Evolutionary conservation across 2,888 invertebrate species (phyloP).

Genomic region (Limnephilus lunatus): DNA sequence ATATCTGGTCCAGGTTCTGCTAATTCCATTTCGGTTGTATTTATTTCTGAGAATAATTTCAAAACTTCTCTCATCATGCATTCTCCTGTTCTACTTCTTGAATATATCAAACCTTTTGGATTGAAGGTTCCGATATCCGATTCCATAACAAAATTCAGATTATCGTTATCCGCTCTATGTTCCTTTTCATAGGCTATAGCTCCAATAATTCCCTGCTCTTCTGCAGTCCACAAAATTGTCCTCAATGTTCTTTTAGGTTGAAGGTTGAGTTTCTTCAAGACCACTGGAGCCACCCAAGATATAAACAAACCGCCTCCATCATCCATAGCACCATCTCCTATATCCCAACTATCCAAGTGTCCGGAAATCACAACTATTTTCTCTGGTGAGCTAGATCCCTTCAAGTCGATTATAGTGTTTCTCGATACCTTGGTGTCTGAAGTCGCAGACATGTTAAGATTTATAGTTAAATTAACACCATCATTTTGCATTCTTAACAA

Average conservation of each 20-base stretch:
- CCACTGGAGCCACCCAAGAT: constrained; percentile 81
- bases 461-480: constrained; percentile 70
- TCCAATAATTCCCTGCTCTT: constrained; percentile 82
- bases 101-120: constrained; percentile 80
- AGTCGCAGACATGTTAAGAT: constrained; percentile 82
- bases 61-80: constrained; percentile 80
- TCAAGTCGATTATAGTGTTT: constrained; percentile 81
- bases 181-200: constrained; percentile 77
- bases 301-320: constrained; percentile 85
- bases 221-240: constrained; percentile 84
- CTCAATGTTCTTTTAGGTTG: constrained; percentile 80
- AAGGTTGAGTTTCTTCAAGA: constrained; percentile 78
- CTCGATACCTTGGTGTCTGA: constrained; percentile 78
- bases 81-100: constrained; percentile 76
- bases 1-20: constrained; percentile 81
- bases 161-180: constrained; percentile 74
- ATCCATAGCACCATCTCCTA: constrained; percentile 88
- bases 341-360: constrained; percentile 88
- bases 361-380: constrained; percentile 82
- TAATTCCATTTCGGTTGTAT: constrained; percentile 75
- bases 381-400: constrained; percentile 70
- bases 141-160: constrained; percentile 83
- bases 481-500: constrained; percentile 76
- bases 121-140: constrained; percentile 84
- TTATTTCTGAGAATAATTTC: constrained; percentile 77